Evolutionary conservation across 2,888 invertebrate species (phyloP).

Genomic region (Ethmia dodecea): DNA sequence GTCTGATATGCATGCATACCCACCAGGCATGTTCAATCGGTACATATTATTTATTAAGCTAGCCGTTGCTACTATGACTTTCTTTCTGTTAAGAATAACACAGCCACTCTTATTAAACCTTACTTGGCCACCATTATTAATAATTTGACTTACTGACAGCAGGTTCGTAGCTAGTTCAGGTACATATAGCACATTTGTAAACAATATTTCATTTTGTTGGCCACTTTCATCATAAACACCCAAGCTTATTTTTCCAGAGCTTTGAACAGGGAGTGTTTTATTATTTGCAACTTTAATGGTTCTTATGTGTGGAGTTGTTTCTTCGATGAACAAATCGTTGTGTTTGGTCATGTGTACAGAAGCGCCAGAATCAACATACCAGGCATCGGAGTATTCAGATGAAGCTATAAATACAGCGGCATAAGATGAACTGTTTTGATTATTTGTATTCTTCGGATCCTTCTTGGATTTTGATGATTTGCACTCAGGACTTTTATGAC

Average conservation of each 20-base stretch:
- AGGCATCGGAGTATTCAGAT: not conserved
- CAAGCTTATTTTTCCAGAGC: not conserved
- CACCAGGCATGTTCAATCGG: constrained; percentile 10
- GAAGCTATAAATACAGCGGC: constrained; percentile 16
- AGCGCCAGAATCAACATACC: not conserved
- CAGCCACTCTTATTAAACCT: constrained; percentile 17
- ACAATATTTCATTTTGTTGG: not conserved
- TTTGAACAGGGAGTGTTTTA: not conserved
- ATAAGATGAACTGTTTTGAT: too few species aligned
- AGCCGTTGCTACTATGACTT: constrained; percentile 13
- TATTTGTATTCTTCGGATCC: too few species aligned
- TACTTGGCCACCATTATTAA: constrained; percentile 17
- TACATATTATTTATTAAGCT: constrained; percentile 18
- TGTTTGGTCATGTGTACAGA: not conserved
- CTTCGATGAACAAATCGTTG: not conserved
- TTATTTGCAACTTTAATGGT: not conserved
- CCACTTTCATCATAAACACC: not conserved
- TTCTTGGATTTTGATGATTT: too few species aligned
- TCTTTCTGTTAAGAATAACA: constrained; percentile 9
- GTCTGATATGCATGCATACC: constrained; percentile 10
- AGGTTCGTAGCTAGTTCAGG: constrained; percentile 16
- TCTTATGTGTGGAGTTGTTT: not conserved
- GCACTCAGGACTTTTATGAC: constrained; percentile 15
- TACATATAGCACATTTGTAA: constrained; percentile 14
- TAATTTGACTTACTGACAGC: constrained; percentile 16